Base-by-base conservation (phyloP, 2,113 vertebrate species). In the Clarias macrocephalus region DNA sequence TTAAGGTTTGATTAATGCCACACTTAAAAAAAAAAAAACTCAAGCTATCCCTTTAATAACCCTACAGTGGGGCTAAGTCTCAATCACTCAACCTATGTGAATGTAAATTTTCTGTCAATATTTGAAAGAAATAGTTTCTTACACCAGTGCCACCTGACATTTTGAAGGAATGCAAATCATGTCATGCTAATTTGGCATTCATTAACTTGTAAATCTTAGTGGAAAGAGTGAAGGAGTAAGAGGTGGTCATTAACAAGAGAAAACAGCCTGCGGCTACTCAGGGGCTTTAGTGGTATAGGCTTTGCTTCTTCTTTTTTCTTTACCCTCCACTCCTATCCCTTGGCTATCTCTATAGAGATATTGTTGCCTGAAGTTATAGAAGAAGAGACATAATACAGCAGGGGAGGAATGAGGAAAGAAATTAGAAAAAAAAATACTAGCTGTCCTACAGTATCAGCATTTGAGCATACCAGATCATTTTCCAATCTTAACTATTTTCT, bases 221-320 rank as follows among this genome's bases (percentile, higher is more conserved):
- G 92, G 92, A 93, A 93, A 93, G 92, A 92, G 88, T 91, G 89
- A 94, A 91, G 89, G 89, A 92, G 88, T 91, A 91, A 94, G 92
- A 95, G 93, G 91, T 94, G 92, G 93, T 93, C 92, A 91, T 94
- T 95, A 95, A 93, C 92, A 93, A 94, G 93, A 93, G 93, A 93
- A 94, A 95, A 95, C 92, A 94, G 92, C 93, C 91, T 85, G 90
- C 91, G 91, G 93, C 68, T 77, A 37, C 90, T 91, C 81, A 89
- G 86, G 93, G 90, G 91, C 59, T 91, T 93, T 92, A 80, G 93
- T 82, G 66, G 88, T 94, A 90, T 91, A 92, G 90, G 92, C 91
- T 89, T 70, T 18, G n/a, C 42, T 66, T 77, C 72, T 82, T 85
- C 80, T 72, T 82, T 82, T 90, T 89, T 77, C 85, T 85, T 87